phyloP scores from a whole-genome alignment of 2,113 vertebrate species.

The Alligator sinensis region DNA sequence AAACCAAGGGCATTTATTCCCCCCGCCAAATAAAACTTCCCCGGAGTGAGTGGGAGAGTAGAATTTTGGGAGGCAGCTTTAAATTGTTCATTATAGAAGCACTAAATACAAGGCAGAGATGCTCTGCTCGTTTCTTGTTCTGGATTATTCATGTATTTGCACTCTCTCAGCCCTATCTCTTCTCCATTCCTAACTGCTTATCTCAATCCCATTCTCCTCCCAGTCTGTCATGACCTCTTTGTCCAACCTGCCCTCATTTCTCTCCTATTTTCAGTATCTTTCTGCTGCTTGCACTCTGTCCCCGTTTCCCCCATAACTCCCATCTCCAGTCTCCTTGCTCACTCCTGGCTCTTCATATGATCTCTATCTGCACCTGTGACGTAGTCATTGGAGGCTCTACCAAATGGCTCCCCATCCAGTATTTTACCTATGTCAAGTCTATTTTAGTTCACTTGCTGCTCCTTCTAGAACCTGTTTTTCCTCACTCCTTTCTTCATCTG shows the following conservation, averaged over 20 bases:
- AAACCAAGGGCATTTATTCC: constrained; percentile 8
- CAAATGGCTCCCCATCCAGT: too few relatives aligned
- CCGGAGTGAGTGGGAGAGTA: background rate
- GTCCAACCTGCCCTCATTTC: rapidly evolving
- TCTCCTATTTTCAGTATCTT: background rate
- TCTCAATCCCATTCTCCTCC: background rate
- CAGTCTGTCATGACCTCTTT: background rate
- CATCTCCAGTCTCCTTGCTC: rapidly evolving
- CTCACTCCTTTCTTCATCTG: too few relatives aligned
- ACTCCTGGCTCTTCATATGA: too few relatives aligned
- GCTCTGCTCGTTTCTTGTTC: background rate
- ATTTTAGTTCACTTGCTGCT: too few relatives aligned
- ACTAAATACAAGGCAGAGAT: background rate
- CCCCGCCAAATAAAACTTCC: background rate
- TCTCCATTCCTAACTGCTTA: background rate
- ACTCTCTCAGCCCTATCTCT: background rate
- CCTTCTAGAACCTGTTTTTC: too few relatives aligned
- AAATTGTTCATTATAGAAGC: background rate
- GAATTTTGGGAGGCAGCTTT: background rate
- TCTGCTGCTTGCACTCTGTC: background rate
- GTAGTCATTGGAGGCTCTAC: too few relatives aligned
- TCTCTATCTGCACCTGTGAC: too few relatives aligned
- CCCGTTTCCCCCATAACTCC: too few relatives aligned
- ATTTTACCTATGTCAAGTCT: too few relatives aligned
- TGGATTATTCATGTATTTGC: background rate